Evolutionary conservation across 2,113 vertebrate genomes (phyloP).

Genomic region (Puntigrus tetrazona): DNA sequence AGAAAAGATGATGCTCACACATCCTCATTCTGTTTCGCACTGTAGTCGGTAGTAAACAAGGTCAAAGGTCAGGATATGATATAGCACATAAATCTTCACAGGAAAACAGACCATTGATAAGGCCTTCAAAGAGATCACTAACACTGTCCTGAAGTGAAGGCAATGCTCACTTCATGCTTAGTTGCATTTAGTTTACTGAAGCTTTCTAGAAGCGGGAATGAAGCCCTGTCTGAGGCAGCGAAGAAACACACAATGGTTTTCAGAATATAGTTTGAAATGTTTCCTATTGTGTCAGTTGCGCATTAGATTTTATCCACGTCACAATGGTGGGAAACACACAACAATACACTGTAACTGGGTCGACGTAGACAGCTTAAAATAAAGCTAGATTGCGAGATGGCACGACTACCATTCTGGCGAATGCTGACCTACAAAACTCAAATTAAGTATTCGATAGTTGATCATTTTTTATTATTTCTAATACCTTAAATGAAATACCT

Average conservation of each 20-base stretch:
- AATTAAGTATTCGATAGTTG: background rate
- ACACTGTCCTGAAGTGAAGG: background rate
- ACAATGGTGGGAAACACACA: constrained; percentile 45
- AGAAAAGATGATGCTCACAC: constrained; percentile 36
- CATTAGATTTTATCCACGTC: constrained; percentile 34
- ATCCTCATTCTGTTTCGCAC: background rate
- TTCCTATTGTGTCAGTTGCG: constrained; percentile 15
- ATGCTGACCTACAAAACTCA: background rate
- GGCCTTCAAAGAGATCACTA: background rate
- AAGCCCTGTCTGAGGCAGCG: background rate
- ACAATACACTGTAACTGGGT: constrained; percentile 37
- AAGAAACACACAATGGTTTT: constrained; percentile 10
- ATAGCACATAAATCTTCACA: background rate
- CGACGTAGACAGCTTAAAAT: constrained; percentile 15
- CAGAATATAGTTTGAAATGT: constrained; percentile 25
- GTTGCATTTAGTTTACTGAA: background rate
- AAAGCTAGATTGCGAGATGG: background rate
- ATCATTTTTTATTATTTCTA: background rate
- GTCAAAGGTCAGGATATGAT: background rate
- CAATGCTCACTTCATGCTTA: background rate
- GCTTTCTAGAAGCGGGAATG: background rate
- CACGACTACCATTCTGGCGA: background rate
- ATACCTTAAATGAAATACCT: background rate
- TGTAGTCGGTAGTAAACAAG: background rate
- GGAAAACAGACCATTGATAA: background rate